phyloP scores from a whole-genome alignment of 2,113 vertebrate genomes.

The Hystrix brachyura region DNA sequence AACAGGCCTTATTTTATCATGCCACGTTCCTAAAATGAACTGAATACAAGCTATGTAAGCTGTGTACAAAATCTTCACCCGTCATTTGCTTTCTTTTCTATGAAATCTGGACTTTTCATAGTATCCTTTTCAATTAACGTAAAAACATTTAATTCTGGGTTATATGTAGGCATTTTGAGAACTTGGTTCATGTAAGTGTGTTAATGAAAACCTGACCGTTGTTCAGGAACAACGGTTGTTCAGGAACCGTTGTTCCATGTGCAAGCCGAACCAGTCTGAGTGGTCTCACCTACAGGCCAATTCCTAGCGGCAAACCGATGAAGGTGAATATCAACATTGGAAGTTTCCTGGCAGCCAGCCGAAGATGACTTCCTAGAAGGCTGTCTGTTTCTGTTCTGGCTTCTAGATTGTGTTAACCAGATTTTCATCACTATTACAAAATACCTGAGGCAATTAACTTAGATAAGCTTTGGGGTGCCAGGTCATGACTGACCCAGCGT shows the following conservation, averaged over 20 bases:
- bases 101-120: neutral
- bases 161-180: neutral
- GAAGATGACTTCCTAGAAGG: neutral
- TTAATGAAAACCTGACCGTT: neutral
- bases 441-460: neutral
- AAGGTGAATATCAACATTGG: neutral
- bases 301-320: neutral
- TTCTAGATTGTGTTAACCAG: neutral
- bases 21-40: neutral
- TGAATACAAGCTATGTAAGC: fast-evolving
- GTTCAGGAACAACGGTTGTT: too few relatives aligned
- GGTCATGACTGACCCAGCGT: fast-evolving
- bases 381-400: neutral
- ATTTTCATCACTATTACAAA: neutral
- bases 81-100: neutral
- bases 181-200: neutral
- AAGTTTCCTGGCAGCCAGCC: neutral
- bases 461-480: neutral
- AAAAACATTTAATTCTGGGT: neutral
- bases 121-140: neutral
- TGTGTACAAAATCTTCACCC: neutral
- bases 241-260: too few relatives aligned
- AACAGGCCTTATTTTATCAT: neutral
- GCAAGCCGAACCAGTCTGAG: neutral
- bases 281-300: neutral